Evolutionary conservation across 2,113 vertebrate genomes (phyloP).

Genomic region (Cavia porcellus): DNA sequence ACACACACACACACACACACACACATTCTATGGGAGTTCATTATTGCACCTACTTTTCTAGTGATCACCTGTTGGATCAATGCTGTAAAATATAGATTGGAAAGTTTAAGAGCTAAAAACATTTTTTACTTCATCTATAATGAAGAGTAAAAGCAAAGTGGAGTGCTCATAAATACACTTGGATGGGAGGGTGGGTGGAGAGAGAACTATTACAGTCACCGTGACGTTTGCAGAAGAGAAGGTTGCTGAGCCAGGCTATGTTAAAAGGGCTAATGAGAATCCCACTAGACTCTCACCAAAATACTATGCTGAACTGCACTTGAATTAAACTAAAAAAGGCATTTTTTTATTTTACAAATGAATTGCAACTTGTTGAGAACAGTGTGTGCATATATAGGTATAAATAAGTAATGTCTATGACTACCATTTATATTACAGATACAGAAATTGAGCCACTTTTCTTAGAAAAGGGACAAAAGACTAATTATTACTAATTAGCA

Average conservation of each 20-base stretch:
- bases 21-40: neutral
- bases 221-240: neutral
- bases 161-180: neutral
- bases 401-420: neutral
- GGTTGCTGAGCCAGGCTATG: neutral
- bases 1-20: neutral
- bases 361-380: neutral
- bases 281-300: neutral
- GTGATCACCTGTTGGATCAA: neutral
- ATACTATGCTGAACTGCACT: neutral
- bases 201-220: neutral
- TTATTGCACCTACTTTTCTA: conserved; percentile 1
- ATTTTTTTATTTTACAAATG: neutral
- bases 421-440: neutral
- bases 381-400: neutral
- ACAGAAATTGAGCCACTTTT: neutral
- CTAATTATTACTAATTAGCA: neutral
- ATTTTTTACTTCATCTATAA: neutral
- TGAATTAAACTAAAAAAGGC: neutral
- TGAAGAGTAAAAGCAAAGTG: neutral
- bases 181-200: rapidly evolving
- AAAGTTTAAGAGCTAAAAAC: conserved; percentile 21
- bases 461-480: neutral
- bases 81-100: neutral
- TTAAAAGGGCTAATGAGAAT: neutral